These are phyloP conservation scores for Sinocyclocheilus maitianheensis DNA, from an alignment of 2,113 vertebrate species.

Conservation along the genomic window DNA sequence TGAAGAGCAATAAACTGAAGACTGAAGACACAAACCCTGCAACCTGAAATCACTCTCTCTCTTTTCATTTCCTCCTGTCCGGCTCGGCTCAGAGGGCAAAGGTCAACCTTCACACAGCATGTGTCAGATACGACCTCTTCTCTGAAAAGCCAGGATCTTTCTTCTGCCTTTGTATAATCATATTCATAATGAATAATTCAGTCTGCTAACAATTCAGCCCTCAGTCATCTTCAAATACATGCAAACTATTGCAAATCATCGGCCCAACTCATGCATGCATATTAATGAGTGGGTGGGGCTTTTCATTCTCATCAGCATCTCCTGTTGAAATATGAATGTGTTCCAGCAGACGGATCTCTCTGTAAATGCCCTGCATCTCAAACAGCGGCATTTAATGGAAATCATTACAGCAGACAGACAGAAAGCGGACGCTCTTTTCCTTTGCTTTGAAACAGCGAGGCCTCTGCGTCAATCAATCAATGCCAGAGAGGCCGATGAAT, in stretches of 20 bases:
- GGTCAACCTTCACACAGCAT: neutral
- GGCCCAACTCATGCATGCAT: neutral
- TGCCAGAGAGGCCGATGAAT: constrained; percentile 27
- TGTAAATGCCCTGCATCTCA: neutral
- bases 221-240: neutral
- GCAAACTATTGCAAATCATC: neutral
- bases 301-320: neutral
- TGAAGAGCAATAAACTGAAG: no score
- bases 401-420: constrained; percentile 14
- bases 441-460: constrained; percentile 16
- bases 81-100: neutral
- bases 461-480: constrained; percentile 25
- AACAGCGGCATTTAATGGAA: neutral
- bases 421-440: neutral
- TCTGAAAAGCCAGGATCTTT: neutral
- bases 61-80: neutral
- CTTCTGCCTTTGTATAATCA: neutral
- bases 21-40: no score
- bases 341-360: neutral
- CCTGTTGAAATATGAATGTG: neutral
- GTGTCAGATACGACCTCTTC: neutral
- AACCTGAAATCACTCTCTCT: neutral
- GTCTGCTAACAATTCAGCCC: neutral
- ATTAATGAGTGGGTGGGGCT: neutral
- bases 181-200: neutral